phyloP scores from a whole-genome alignment of 1,140 invertebrate genomes.

The Rhopalosiphum padi region DNA sequence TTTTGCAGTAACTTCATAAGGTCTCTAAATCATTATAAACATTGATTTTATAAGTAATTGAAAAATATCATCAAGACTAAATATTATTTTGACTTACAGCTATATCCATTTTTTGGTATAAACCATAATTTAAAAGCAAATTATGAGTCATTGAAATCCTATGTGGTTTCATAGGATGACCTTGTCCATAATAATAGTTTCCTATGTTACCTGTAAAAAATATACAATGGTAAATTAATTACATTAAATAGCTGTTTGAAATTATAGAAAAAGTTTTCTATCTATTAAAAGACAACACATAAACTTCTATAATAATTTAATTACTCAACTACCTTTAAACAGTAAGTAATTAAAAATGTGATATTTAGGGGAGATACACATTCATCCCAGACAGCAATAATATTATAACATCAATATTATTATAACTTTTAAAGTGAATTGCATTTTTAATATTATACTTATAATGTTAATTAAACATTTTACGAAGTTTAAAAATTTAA shows the following conservation, averaged over 20 bases:
- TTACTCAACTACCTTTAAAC: background rate
- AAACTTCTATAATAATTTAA: background rate
- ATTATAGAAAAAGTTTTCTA: background rate
- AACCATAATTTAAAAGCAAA: conserved; percentile 96
- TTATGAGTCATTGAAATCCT: conserved; percentile 99
- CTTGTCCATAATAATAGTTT: conserved; percentile 99
- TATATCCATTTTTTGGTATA: conserved; percentile 99
- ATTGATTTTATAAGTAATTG: background rate
- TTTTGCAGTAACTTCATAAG: conserved; percentile 98
- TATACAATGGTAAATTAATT: background rate
- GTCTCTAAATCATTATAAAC: conserved; percentile 74
- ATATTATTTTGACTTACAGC: conserved; percentile 79
- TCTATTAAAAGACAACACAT: background rate
- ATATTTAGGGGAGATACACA: too few relatives aligned
- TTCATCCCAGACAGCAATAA: too few relatives aligned
- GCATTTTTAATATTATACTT: too few relatives aligned
- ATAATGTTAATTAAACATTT: too few relatives aligned
- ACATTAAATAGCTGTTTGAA: background rate
- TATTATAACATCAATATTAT: too few relatives aligned
- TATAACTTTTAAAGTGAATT: too few relatives aligned
- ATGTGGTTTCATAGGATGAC: conserved; percentile 99
- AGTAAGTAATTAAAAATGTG: background rate
- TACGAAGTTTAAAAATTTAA: too few relatives aligned
- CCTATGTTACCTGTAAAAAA: conserved; percentile 88
- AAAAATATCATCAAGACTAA: background rate